Percentiles rank a stretch among this genome's conserved stretches.
Conservation (phyloP, 2,797 vertebrate species). For the Fratercula arctica region DNA sequence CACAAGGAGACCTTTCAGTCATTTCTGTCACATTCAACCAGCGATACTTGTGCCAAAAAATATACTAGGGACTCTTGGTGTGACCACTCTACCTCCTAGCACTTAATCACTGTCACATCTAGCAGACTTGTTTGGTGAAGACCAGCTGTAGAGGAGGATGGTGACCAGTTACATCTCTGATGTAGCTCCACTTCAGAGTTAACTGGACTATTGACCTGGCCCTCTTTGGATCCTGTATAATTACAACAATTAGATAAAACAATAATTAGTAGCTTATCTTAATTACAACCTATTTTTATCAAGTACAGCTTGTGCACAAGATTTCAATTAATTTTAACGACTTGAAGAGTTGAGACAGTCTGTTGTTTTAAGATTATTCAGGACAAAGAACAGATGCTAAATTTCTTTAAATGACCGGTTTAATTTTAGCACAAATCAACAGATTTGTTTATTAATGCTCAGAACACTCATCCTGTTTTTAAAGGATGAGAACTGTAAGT, state of each 20-base stretch:
- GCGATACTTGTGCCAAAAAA: background rate
- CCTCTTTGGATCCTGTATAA: background rate
- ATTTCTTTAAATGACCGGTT: constrained; percentile 28
- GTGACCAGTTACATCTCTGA: background rate
- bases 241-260: constrained; percentile 13
- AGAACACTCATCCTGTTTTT: background rate
- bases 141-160: background rate
- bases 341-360: background rate
- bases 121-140: background rate
- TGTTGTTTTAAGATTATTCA: constrained; percentile 41
- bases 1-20: background rate
- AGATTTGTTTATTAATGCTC: constrained; percentile 28
- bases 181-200: background rate
- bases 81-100: background rate
- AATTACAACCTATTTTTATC: constrained; percentile 6
- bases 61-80: background rate
- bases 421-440: constrained; percentile 38
- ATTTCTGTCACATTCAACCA: background rate
- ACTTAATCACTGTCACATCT: background rate
- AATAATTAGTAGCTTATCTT: constrained; percentile 28
- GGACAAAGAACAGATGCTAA: constrained; percentile 43
- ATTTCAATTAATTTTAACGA: constrained; percentile 29
- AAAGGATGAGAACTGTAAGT: background rate
- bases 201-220: background rate
- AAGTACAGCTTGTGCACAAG: background rate